A percentile compares a stretch with the other conserved stretches of the same genome.
phyloP scores from a whole-genome alignment of 2,888 invertebrate species.

The Linnaemya tessellans region DNA sequence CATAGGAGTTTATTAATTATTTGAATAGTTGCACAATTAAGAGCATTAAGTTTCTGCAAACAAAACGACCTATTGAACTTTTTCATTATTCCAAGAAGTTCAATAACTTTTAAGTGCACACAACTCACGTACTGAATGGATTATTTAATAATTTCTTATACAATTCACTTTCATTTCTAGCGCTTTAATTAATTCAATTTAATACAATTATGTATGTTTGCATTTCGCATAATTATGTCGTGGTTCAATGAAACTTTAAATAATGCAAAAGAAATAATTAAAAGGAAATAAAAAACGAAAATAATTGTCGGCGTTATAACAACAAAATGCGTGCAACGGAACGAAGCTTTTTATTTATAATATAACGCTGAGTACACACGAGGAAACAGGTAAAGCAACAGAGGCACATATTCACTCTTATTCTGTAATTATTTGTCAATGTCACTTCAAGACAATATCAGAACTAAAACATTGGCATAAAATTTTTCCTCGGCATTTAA shows the following conservation, averaged over 20 bases:
- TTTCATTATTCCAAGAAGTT: conserved; percentile 3
- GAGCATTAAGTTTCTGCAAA: neutral
- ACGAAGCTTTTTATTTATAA: neutral
- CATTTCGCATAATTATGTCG: conserved; percentile 34
- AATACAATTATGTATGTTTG: conserved; percentile 33
- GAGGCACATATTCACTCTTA: too few species aligned
- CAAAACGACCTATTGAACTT: conserved; percentile 24
- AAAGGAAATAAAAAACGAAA: conserved; percentile 15
- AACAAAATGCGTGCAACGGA: conserved; percentile 7
- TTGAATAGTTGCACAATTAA: neutral
- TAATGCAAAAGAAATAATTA: neutral
- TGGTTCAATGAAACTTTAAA: conserved; percentile 34
- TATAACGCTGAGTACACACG: neutral
- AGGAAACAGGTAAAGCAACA: neutral
- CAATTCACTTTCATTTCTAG: conserved; percentile 35
- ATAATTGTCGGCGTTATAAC: conserved; percentile 23
- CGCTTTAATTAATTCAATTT: conserved; percentile 40
- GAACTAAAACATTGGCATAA: too few species aligned
- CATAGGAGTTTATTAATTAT: neutral
- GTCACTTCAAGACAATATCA: too few species aligned
- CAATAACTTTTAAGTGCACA: conserved; percentile 14
- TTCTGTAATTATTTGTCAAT: too few species aligned
- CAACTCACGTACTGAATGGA: conserved; percentile 5
- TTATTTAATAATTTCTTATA: conserved; percentile 25
- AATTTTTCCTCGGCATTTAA: too few species aligned